Evolutionary conservation across 2,113 vertebrate species (phyloP).

Genomic region (Sitta europaea): DNA sequence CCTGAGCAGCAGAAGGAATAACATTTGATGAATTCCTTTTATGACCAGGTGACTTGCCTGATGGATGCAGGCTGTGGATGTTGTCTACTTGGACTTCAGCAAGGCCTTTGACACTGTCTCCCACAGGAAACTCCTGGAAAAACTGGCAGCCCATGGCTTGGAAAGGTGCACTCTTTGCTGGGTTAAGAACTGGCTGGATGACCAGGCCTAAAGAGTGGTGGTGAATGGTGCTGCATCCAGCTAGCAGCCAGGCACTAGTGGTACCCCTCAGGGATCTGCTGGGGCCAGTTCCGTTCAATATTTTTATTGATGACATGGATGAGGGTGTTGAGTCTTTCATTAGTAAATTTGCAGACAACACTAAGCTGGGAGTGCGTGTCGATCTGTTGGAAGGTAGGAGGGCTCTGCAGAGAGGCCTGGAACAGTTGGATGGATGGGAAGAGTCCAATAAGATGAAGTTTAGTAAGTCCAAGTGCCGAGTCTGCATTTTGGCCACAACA

Average conservation of each 20-base stretch:
- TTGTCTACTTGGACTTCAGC: too few species aligned
- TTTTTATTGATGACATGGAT: fast-evolving
- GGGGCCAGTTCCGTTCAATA: background rate
- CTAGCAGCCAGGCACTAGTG: background rate
- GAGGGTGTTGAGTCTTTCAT: fast-evolving
- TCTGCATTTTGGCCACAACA: background rate
- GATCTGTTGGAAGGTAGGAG: background rate
- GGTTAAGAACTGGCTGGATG: background rate
- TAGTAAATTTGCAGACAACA: background rate
- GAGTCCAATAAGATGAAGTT: background rate
- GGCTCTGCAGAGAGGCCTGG: background rate
- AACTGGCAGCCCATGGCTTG: too few species aligned
- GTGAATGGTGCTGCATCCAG: background rate
- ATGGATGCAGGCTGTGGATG: background rate
- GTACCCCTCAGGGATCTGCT: background rate
- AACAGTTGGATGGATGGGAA: fast-evolving
- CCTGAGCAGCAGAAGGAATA: background rate
- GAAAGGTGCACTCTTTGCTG: background rate
- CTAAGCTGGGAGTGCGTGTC: fast-evolving
- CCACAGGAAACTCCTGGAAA: too few species aligned
- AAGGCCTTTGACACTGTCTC: too few species aligned
- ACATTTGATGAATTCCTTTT: background rate
- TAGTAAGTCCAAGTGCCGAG: background rate
- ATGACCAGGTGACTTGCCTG: fast-evolving
- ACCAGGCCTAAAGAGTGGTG: background rate